Conservation (phyloP, 2,888 invertebrate species). For the Argyresthia goedartella region DNA sequence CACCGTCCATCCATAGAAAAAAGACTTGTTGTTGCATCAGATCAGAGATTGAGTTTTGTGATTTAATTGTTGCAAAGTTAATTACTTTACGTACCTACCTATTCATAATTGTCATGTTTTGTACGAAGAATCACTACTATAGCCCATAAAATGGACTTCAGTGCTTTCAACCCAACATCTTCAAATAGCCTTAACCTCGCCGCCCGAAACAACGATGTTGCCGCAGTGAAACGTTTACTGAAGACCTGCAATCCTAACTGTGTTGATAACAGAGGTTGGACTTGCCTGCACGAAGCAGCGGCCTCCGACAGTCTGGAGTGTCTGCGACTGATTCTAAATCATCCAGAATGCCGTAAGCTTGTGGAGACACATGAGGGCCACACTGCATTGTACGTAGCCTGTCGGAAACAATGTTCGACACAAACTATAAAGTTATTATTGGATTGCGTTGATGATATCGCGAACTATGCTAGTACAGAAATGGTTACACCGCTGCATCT, state of each 20-base stretch:
- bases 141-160: slow-evolving; percentile 70
- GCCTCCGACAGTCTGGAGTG: slow-evolving; percentile 48
- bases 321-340: slow-evolving; percentile 39
- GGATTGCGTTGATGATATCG: slow-evolving; percentile 42
- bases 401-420: slow-evolving; percentile 38
- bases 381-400: slow-evolving; percentile 57
- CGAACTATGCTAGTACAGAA: slow-evolving; percentile 55
- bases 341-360: slow-evolving; percentile 36
- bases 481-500: slow-evolving; percentile 58
- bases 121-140: not conserved
- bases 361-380: slow-evolving; percentile 62
- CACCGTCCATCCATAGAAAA: too few relatives aligned
- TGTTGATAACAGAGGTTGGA: slow-evolving; percentile 66
- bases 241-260: slow-evolving; percentile 56
- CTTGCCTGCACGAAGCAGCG: slow-evolving; percentile 65
- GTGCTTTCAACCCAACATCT: slow-evolving; percentile 58
- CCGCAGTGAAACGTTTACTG: slow-evolving; percentile 37
- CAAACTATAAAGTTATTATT: slow-evolving; percentile 42
- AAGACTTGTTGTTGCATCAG: too few relatives aligned
- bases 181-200: slow-evolving; percentile 57
- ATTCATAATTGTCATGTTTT: not conserved
- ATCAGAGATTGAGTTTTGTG: too few relatives aligned
- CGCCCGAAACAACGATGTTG: slow-evolving; percentile 47
- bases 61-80: too few relatives aligned
- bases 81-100: not conserved